Evolutionary conservation across 1,140 invertebrate species (phyloP).

Genomic region (Ceratosolen fusciceps): DNA sequence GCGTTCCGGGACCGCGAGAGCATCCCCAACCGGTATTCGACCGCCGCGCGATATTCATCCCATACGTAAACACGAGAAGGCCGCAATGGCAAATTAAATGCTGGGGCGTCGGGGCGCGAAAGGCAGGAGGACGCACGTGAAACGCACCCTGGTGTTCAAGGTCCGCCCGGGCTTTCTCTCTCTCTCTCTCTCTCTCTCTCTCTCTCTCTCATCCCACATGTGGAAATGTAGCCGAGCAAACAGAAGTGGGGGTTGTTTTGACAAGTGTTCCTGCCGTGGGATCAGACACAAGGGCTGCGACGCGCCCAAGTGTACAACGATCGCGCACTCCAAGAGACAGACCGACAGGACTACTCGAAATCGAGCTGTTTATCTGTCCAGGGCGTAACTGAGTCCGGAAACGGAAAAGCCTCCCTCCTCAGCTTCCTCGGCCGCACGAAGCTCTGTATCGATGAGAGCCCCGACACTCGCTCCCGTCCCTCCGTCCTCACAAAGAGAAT

Average conservation of each 20-base stretch:
- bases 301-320: background rate
- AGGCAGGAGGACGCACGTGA: background rate
- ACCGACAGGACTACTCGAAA: slow-evolving; percentile 22
- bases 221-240: slow-evolving; percentile 34
- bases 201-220: background rate
- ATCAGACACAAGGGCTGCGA: background rate
- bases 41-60: slow-evolving; percentile 28
- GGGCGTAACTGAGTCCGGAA: background rate
- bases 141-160: background rate
- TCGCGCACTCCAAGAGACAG: slow-evolving; percentile 8
- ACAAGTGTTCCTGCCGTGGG: slow-evolving; percentile 25
- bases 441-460: background rate
- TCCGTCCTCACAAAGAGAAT: slow-evolving; percentile 16
- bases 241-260: slow-evolving; percentile 31
- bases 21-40: background rate
- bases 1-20: no score
- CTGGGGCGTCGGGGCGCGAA: background rate
- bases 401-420: slow-evolving; percentile 4
- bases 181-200: background rate
- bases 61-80: slow-evolving; percentile 2
- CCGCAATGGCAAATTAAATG: slow-evolving; percentile 5
- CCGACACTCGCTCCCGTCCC: no score
- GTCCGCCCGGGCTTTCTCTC: background rate
- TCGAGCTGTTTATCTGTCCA: slow-evolving; percentile 21
- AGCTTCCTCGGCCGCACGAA: background rate